Conservation (phyloP, 2,888 invertebrate species). For the Eristalis arbustorum region DNA sequence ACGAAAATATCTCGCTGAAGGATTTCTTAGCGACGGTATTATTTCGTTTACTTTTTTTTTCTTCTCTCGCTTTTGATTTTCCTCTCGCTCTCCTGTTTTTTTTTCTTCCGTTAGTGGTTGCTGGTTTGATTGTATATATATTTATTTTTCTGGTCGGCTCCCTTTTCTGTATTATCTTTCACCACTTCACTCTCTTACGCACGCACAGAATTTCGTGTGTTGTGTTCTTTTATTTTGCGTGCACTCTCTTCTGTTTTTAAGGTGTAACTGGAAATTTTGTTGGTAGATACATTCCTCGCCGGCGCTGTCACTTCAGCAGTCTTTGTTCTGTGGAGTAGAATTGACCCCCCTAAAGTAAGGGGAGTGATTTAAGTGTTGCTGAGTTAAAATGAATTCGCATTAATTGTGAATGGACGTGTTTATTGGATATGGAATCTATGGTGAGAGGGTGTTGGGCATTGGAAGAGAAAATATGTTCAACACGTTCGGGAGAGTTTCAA, state of each 20-base stretch:
- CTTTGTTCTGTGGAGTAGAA: conserved; percentile 47
- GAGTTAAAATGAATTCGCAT: conserved; percentile 4
- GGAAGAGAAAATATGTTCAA: not conserved
- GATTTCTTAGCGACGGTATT: conserved; percentile 45
- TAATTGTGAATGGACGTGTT: not conserved
- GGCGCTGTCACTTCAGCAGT: conserved; percentile 59
- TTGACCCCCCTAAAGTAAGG: conserved; percentile 39
- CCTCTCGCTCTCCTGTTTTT: not conserved
- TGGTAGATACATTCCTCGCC: conserved; percentile 68
- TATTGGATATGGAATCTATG: not conserved
- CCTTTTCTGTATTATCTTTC: conserved; percentile 52
- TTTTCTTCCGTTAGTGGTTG: conserved; percentile 33
- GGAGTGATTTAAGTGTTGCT: conserved; percentile 56
- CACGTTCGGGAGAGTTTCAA: too few relatives aligned
- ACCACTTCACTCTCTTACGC: conserved; percentile 58
- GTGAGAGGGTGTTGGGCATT: not conserved
- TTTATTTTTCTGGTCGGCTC: not conserved
- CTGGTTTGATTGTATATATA: not conserved
- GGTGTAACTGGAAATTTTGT: conserved; percentile 63
- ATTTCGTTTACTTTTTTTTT: conserved; percentile 15
- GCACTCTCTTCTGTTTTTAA: conserved; percentile 62
- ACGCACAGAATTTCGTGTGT: conserved; percentile 48
- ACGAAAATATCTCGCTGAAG: conserved; percentile 62
- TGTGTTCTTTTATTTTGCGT: conserved; percentile 45
- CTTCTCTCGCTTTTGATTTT: conserved; percentile 6